Evolutionary conservation across 2,113 vertebrate genomes (phyloP).

Genomic region (Bos indicus): DNA sequence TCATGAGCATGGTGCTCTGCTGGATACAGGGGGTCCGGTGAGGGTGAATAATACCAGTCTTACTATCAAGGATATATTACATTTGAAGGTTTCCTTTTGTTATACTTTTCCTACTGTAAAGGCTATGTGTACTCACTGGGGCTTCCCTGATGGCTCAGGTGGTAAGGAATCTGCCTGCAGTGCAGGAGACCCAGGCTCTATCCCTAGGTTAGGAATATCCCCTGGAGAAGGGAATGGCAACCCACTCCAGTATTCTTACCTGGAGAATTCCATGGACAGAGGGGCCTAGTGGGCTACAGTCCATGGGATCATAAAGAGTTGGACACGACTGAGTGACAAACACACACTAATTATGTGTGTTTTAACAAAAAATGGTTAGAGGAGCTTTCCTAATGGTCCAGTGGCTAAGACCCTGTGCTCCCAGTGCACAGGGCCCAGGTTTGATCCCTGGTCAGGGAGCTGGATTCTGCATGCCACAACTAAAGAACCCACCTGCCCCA

Average conservation of each 20-base stretch:
- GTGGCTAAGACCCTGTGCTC: not conserved
- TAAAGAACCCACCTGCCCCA: not conserved
- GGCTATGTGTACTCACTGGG: not conserved
- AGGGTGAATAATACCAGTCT: not conserved
- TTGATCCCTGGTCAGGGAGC: not conserved
- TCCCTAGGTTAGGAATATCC: not conserved
- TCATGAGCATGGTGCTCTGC: not conserved
- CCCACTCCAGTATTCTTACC: not conserved
- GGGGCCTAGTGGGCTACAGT: not conserved
- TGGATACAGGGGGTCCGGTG: not conserved
- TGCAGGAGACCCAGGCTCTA: not conserved
- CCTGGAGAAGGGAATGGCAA: not conserved
- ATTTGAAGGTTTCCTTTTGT: not conserved
- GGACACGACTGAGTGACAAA: accelerated
- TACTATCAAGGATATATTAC: not conserved
- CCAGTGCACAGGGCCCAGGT: not conserved
- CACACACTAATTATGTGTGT: not conserved
- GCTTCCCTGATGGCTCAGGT: not conserved
- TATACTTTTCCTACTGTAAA: not conserved
- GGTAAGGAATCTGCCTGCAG: not conserved
- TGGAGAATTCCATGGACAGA: not conserved
- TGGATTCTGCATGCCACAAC: not conserved
- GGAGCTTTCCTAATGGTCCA: not conserved
- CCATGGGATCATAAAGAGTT: not conserved
- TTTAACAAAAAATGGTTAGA: not conserved